Evolutionary conservation across 1,140 invertebrate genomes (phyloP), one percentile per base, ranked within the genome.

Genomic region (Chironomus striatipennis): DNA sequence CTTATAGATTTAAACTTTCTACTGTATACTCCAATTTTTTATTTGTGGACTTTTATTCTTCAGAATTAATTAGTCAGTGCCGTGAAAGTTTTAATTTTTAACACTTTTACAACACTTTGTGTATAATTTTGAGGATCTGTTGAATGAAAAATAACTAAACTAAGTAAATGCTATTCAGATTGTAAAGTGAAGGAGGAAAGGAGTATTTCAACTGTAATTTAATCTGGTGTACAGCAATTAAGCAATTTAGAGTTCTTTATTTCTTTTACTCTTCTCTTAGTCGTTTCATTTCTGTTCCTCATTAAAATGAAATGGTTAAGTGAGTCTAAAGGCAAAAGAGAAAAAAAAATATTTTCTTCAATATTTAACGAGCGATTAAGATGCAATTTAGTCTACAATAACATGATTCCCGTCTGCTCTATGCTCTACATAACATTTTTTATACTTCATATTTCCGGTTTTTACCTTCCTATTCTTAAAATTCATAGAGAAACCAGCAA

Each of bases 221-320:
- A 57, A 57, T 57, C 47, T 5, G 12, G 12, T 10, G 12, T n/a
- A 57, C 4, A 57, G 47, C 47, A 57, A 57, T 57, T 57, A 57
- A 15, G 15, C 12, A 57, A 57, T 34, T 34, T 34, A 34, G 24
- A 57, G 10, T 57, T 57, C n/a, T 57, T 57, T 57, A n/a, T n/a
- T 15, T 57, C 47, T 12, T 5, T 12, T 15, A 47, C 43, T 47
- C 43, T 47, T 10, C 5, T 57, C 47, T 5, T 57, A 57, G 24
- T 5, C 24, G 24, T 34, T 57, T 57, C 47, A n/a, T n/a, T 12
- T n/a, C 47, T 15, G 47, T 5, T 57, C 47, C 47, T 57, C 47
- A 57, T 57, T 57, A 57, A 57, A 57, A 57, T 57, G 47, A 57
- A 57, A 57, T 57, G 47, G 10, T 57, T 57, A 57, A 57, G 47